These are phyloP conservation scores for Felis catus DNA, from an alignment of 2,113 vertebrate genomes.

Conservation along the genomic window F.catus_Fca126_mat1.0 CM031424.1:92413501-92414000, in stretches of 20 bases:
- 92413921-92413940: fast-evolving
- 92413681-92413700: background rate
- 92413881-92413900: background rate
- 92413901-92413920: fast-evolving
- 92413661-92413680: background rate
- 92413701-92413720: background rate
- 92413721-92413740: fast-evolving
- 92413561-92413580: fast-evolving
- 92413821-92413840: too few relatives aligned
- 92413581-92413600: background rate
- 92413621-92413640: background rate
- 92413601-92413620: background rate
- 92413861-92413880: background rate
- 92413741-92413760: fast-evolving
- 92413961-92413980: background rate
- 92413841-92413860: background rate
- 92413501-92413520: background rate
- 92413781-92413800: background rate
- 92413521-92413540: background rate
- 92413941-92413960: background rate
- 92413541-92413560: background rate
- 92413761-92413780: background rate
- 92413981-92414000: too few relatives aligned
- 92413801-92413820: fast-evolving
- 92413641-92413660: background rate